Conservation (phyloP, 2,113 vertebrate species). For the Dissostichus mawsoni region DNA sequence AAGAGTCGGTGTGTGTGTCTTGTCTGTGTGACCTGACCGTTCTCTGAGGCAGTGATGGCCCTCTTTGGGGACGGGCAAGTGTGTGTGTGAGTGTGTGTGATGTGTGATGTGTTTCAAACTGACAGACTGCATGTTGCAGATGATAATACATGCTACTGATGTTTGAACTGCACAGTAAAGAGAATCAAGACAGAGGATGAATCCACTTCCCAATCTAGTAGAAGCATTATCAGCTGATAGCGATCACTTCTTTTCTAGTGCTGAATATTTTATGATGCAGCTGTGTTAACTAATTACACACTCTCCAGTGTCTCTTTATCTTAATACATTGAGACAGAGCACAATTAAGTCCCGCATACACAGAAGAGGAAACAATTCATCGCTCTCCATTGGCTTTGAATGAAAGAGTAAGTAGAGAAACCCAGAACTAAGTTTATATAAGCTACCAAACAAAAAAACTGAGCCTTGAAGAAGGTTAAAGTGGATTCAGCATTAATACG, state of each 20-base stretch:
- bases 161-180: background rate
- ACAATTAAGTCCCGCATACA: too few relatives aligned
- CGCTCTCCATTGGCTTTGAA: too few relatives aligned
- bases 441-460: too few relatives aligned
- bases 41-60: slow-evolving; percentile 8
- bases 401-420: too few relatives aligned
- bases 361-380: too few relatives aligned
- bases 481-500: too few relatives aligned
- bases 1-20: slow-evolving; percentile 28
- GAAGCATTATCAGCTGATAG: background rate
- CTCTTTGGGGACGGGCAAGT: background rate
- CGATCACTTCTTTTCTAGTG: background rate
- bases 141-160: background rate
- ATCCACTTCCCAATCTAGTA: background rate
- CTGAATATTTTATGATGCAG: background rate
- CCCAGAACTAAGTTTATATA: too few relatives aligned
- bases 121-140: background rate
- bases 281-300: background rate
- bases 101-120: slow-evolving; percentile 21
- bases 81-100: background rate
- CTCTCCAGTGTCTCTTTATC: background rate
- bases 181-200: background rate
- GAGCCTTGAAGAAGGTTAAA: too few relatives aligned
- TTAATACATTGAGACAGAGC: too few relatives aligned
- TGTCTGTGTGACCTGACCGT: background rate